Evolutionary conservation across 2,888 invertebrate genomes (phyloP).

Genomic region (Nebria salina): DNA sequence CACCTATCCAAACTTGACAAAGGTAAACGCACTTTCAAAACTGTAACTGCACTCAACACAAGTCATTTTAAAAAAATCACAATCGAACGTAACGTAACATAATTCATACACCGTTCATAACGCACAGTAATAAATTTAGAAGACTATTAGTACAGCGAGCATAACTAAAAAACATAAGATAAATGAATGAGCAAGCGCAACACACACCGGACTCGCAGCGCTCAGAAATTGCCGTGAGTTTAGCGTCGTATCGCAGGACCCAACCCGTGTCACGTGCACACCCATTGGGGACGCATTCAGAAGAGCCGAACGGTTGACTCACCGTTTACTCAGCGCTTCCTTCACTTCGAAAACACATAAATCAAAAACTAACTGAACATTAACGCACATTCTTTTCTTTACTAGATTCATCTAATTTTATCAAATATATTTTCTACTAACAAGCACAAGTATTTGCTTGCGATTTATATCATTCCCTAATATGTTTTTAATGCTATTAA

Average conservation of each 20-base stretch:
- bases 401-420: too few species aligned
- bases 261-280: conserved; percentile 37
- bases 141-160: conserved; percentile 2
- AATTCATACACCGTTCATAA: conserved; percentile 22
- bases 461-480: too few species aligned
- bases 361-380: neutral
- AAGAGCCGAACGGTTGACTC: neutral
- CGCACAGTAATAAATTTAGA: conserved; percentile 22
- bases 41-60: conserved; percentile 17
- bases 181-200: conserved; percentile 25
- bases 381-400: too few species aligned
- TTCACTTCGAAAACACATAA: neutral
- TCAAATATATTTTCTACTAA: too few species aligned
- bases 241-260: conserved; percentile 22
- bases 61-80: conserved; percentile 25
- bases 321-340: neutral
- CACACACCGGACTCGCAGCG: conserved; percentile 14
- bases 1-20: conserved; percentile 39
- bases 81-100: neutral
- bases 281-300: neutral
- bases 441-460: too few species aligned
- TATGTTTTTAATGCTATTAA: neutral
- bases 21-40: conserved; percentile 42
- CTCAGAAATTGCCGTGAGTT: conserved; percentile 6
- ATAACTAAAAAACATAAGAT: conserved; percentile 23